Base-by-base conservation (phyloP, 2,888 invertebrate genomes). In the Sarcophaga carnaria region DNA sequence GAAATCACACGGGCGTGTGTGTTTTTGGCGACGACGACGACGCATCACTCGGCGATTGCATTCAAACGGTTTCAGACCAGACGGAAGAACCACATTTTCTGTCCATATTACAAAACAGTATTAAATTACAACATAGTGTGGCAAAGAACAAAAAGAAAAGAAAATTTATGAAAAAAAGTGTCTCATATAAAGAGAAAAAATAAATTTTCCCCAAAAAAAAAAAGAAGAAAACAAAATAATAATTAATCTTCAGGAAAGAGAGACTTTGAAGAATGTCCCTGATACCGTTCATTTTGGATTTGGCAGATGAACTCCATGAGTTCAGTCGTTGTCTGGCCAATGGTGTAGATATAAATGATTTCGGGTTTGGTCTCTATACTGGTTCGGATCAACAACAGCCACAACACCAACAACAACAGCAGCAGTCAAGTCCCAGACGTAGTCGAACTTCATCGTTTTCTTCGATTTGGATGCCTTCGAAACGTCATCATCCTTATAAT, bases 351-450 rank as follows among this genome's bases (percentile, higher is more conserved):
- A 90, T 92, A 66, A 92, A 93, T 75, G 91, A 91, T 49, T 91
- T 92, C 27, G 92, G 92, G 54, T 91, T 92, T 74, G 93, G 93
- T 89, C 90, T 93, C 82, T 91, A 92, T 90, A 92, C 93, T 25
- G 90, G 90, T 79, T 89, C 90, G 88, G 88, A 89, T 80, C 86
- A 82, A 79, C 88, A 81, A 81, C 88, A 88, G 80, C 89, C 88
- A 45, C 80, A 88, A 60, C 88, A 88, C 45, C 88, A 88, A 83
- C 88, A 88, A 60, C 88, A 87, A 83, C 90, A 90, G 12, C 88
- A 89, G 6, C 90, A 91, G 79, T 69, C 89, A 47, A 90, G 89
- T 66, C 90, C 88, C 59, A 88, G 89, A 76, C 89, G 89, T 80
- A 83, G 80, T 59, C 85, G 88, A 66, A 72, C 88, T n/a, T 83